These are phyloP conservation scores for Helobdella robusta DNA, from an alignment of 2,888 invertebrate species.

Conservation along the genomic window DNA sequence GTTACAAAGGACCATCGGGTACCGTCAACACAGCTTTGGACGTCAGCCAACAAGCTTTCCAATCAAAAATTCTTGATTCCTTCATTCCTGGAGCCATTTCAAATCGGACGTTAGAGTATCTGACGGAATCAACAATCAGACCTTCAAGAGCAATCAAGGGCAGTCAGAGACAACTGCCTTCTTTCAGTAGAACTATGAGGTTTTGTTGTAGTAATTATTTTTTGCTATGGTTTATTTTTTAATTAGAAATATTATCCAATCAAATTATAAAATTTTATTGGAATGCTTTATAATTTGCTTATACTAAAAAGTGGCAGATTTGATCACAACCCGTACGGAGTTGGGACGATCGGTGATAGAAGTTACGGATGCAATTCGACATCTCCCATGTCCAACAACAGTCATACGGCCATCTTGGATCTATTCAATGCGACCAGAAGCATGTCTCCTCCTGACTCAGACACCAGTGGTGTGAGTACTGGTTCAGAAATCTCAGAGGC, in stretches of 20 bases:
- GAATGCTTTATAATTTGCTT: not conserved
- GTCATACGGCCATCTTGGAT: conserved; percentile 3
- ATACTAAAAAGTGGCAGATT: not conserved
- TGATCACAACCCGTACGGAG: conserved; percentile 17
- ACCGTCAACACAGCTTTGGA: too few species aligned
- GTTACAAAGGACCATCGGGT: too few species aligned
- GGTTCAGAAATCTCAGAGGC: conserved; percentile 27
- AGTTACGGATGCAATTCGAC: not conserved
- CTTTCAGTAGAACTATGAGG: not conserved
- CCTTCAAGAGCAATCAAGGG: conserved; percentile 31
- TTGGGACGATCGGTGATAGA: conserved; percentile 25
- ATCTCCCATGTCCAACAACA: not conserved
- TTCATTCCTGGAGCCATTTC: conserved; percentile 35
- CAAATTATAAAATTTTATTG: not conserved
- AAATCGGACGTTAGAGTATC: conserved; percentile 35
- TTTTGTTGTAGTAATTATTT: not conserved
- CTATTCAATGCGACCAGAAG: conserved; percentile 6
- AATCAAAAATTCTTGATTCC: conserved; percentile 20
- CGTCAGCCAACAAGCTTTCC: not conserved
- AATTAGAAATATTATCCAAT: conserved; percentile 1
- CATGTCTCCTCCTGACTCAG: conserved; percentile 39
- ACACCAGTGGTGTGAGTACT: conserved; percentile 54
- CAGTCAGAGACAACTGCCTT: conserved; percentile 8
- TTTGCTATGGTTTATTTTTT: not conserved
- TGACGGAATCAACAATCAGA: conserved; percentile 32